Evolutionary conservation across 2,797 vertebrate genomes (phyloP).

Genomic region (Syncerus caffer): DNA sequence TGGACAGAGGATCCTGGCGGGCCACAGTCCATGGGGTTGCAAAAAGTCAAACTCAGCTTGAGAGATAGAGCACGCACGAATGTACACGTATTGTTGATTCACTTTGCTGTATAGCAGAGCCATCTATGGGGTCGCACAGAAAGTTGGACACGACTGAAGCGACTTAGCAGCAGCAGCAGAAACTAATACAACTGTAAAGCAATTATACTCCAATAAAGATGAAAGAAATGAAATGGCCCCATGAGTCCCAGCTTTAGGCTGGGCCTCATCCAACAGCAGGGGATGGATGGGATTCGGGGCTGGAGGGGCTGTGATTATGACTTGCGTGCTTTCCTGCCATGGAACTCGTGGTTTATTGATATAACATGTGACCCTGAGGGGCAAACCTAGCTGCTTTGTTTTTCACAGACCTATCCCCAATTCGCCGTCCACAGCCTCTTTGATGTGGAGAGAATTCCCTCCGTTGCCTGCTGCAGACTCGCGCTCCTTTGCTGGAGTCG

Average conservation of each 20-base stretch:
- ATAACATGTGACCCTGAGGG: background rate
- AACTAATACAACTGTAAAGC: background rate
- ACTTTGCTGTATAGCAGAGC: background rate
- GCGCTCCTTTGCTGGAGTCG: background rate
- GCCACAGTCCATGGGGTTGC: background rate
- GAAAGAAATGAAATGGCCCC: background rate
- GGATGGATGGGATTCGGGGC: background rate
- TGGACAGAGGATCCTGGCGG: background rate
- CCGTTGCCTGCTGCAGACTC: background rate
- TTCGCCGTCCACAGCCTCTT: background rate
- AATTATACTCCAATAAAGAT: background rate
- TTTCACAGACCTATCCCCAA: background rate
- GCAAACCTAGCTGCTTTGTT: background rate
- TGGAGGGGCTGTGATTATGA: background rate
- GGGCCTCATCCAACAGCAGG: background rate
- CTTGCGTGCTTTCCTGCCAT: background rate
- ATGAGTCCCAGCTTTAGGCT: background rate
- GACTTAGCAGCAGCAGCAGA: background rate
- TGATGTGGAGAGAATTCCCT: background rate
- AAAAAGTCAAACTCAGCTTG: background rate
- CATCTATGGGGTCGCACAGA: too few species aligned
- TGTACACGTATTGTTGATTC: background rate
- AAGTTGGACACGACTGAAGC: too few species aligned
- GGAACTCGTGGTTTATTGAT: background rate
- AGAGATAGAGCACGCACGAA: accelerated